Conservation (phyloP, 2,888 invertebrate species). For the Drosophila mayaguana region DNA sequence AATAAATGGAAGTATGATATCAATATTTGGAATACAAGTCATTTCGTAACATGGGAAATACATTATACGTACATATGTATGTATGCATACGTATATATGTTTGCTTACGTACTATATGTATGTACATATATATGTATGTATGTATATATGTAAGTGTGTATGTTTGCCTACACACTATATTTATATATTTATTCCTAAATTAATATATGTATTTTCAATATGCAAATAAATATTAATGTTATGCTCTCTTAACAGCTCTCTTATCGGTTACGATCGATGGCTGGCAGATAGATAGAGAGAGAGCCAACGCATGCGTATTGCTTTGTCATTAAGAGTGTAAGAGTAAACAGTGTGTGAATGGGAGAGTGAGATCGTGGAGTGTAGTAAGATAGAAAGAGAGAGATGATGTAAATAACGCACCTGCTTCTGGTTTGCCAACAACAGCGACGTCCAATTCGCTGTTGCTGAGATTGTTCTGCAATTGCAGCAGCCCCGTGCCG, state of each 20-base stretch:
- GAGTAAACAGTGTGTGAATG: background rate
- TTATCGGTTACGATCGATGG: conserved; percentile 27
- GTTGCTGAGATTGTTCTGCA: conserved; percentile 82
- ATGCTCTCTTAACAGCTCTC: conserved; percentile 18
- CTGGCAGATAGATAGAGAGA: conserved; percentile 8
- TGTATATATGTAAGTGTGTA: background rate
- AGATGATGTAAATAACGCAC: conserved; percentile 59
- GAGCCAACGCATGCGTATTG: conserved; percentile 15
- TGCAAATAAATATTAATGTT: conserved; percentile 35
- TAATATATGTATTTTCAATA: conserved; percentile 2
- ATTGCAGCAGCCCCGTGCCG: conserved; percentile 83
- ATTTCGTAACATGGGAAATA: background rate
- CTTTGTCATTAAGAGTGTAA: conserved; percentile 24
- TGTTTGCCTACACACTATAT: background rate
- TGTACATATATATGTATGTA: background rate
- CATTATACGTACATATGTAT: background rate
- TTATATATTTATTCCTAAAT: background rate
- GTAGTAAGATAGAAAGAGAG: conserved; percentile 6
- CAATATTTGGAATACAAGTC: background rate
- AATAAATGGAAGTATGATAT: background rate
- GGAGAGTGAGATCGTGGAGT: background rate
- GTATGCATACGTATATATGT: too few relatives aligned
- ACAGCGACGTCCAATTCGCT: conserved; percentile 71
- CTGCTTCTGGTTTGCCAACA: conserved; percentile 81
- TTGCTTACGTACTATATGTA: too few relatives aligned